Base-by-base conservation (phyloP, 2,888 invertebrate genomes). In the Halocaridina rubra region DNA sequence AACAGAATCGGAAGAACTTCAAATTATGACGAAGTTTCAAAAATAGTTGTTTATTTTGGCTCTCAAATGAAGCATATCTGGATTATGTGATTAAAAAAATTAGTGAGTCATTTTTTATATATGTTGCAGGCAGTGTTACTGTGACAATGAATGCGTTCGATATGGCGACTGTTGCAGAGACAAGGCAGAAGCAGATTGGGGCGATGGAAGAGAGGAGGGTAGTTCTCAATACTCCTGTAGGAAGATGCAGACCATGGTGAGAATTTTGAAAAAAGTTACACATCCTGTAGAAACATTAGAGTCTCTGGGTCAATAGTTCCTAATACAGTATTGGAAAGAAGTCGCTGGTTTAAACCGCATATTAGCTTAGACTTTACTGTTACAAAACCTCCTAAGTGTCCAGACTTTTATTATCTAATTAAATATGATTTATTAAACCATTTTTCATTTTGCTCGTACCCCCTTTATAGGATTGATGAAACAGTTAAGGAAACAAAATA, bases 91-190 rank as follows among this genome's bases (percentile, higher is more conserved):
- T 19, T 7, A 30, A 16, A 10, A 19, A 4, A 1, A 16, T 22
- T 3, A 8, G 19, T n/a, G 3, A 0, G 8, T 81, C 7, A 24
- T 2, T 32, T n/a, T 22, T 10, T 30, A 2, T 32, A 22, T n/a
- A 10, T n/a, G n/a, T n/a, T n/a, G n/a, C 67, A 82, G 82, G 29
- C 82, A 30, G 29, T 84, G 84, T 32, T 27, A 27, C 19, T 84
- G 84, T 24, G 84, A 84, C 79, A 24, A 59, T 13, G 79, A 74
- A 22, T 84, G 84, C 57, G 53, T 79, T 19, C 32, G 10, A 0
- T 84, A 74, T 19, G 84, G 84, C 13, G 84, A 84, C 74, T 84
- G 84, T 53, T 84, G 84, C 27, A 16, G 64, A n/a, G 84, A 84
- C 75, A 74, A 59, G 61, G 79, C 79, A 0, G 53, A 80, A n/a